Evolutionary conservation across 23 tunicate species (phyloP).

Genomic region (Halocynthia aurantium): DNA sequence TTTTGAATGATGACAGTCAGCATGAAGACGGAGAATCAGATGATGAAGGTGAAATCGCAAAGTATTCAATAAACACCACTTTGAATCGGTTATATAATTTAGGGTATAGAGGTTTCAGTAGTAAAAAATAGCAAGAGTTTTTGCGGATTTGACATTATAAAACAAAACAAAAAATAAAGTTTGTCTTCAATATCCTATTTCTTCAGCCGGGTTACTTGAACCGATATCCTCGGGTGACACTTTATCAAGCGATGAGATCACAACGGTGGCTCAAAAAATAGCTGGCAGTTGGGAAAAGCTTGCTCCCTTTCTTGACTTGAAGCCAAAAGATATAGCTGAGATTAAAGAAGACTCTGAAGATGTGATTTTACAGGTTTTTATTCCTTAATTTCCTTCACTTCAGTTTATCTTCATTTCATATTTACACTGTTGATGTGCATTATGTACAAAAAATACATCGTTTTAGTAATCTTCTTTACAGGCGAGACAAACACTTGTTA

Average conservation of each 20-base stretch:
- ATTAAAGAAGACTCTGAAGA: conserved; percentile 78
- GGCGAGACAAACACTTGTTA: conserved; percentile 77
- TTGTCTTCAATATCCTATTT: no score
- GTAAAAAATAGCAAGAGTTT: no score
- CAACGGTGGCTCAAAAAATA: conserved; percentile 40
- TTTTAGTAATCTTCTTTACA: conserved; percentile 5
- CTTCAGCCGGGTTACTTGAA: neutral
- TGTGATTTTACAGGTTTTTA: conserved; percentile 43
- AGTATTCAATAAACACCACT: no score
- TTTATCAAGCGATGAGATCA: conserved; percentile 55
- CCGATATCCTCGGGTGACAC: conserved; percentile 17
- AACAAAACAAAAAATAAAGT: no score
- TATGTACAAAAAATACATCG: neutral
- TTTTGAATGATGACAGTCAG: conserved; percentile 34
- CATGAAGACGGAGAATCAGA: conserved; percentile 29
- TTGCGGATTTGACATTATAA: no score
- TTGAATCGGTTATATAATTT: no score
- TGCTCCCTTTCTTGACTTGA: conserved; percentile 40
- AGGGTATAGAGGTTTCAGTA: no score
- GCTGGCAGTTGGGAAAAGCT: conserved; percentile 55
- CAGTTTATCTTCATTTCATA: neutral
- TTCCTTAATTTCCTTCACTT: neutral
- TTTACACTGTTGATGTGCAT: neutral
- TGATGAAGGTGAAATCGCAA: conserved; percentile 5
- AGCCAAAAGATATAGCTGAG: conserved; percentile 57